phyloP scores from a whole-genome alignment of 2,113 vertebrate species.

The Holacanthus passer region DNA sequence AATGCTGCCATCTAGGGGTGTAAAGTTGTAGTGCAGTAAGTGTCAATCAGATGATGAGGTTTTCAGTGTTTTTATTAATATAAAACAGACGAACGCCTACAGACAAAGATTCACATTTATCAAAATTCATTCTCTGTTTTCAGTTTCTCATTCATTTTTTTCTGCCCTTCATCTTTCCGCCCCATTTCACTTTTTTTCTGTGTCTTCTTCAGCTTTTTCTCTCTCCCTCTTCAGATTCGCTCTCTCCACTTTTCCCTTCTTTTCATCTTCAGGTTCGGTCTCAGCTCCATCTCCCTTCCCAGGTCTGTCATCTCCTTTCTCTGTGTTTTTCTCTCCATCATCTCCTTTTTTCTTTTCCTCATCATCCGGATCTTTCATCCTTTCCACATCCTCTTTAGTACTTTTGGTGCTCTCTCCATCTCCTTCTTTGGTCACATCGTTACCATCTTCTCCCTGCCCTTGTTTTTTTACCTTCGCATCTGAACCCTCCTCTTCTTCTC shows the following conservation, averaged over 20 bases:
- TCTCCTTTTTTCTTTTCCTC: conserved; percentile 15
- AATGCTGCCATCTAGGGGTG: conserved; percentile 48
- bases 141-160: not conserved
- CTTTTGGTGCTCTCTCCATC: conserved; percentile 68
- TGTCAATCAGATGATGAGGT: not conserved
- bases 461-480: conserved; percentile 21
- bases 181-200: not conserved
- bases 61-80: conserved; percentile 13
- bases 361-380: not conserved
- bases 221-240: conserved; percentile 16
- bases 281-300: conserved; percentile 72
- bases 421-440: conserved; percentile 64
- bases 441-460: conserved; percentile 36
- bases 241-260: conserved; percentile 10
- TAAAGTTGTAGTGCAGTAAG: not conserved
- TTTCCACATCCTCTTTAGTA: conserved; percentile 56
- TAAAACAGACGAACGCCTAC: not conserved
- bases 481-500: conserved; percentile 63
- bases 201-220: conserved; percentile 8
- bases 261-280: conserved; percentile 39
- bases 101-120: not conserved
- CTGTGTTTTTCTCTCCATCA: conserved; percentile 13
- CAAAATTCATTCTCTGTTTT: not conserved
- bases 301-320: conserved; percentile 53
- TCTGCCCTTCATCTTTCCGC: not conserved